phyloP scores from a whole-genome alignment of 2,888 invertebrate genomes.

The Hipparchia semele region DNA sequence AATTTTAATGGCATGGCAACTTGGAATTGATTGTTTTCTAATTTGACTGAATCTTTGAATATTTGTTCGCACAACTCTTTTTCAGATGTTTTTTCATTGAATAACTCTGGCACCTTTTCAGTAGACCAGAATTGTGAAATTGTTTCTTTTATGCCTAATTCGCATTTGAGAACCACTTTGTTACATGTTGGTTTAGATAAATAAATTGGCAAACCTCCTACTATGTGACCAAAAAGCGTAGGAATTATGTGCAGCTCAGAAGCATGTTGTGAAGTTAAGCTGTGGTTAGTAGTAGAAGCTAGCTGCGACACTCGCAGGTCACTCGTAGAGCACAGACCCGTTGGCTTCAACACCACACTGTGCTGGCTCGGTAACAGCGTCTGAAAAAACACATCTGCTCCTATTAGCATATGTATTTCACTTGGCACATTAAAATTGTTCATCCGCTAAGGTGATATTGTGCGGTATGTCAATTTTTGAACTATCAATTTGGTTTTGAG shows the following conservation, averaged over 20 bases:
- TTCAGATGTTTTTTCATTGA: too few species aligned
- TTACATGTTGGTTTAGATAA: background rate
- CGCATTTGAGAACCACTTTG: too few species aligned
- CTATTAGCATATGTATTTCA: conserved; percentile 2
- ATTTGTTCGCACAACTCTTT: too few species aligned
- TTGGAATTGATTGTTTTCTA: too few species aligned
- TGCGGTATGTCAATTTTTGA: background rate
- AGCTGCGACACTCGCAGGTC: background rate
- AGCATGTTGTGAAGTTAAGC: background rate
- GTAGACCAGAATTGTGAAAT: too few species aligned
- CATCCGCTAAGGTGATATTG: background rate
- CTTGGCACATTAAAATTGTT: background rate
- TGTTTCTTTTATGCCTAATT: too few species aligned
- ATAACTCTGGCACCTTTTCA: too few species aligned
- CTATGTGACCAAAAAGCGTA: background rate
- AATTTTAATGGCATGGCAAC: too few species aligned
- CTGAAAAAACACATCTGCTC: background rate
- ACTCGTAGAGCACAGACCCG: background rate
- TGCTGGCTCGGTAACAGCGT: background rate
- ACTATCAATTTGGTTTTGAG: background rate
- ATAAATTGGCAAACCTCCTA: conserved; percentile 2
- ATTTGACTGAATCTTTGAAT: too few species aligned
- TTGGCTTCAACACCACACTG: background rate
- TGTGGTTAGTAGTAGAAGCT: background rate
- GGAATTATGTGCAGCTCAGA: background rate